Conservation (phyloP, 2,888 invertebrate genomes). For the Pollenia griseotomentosa region DNA sequence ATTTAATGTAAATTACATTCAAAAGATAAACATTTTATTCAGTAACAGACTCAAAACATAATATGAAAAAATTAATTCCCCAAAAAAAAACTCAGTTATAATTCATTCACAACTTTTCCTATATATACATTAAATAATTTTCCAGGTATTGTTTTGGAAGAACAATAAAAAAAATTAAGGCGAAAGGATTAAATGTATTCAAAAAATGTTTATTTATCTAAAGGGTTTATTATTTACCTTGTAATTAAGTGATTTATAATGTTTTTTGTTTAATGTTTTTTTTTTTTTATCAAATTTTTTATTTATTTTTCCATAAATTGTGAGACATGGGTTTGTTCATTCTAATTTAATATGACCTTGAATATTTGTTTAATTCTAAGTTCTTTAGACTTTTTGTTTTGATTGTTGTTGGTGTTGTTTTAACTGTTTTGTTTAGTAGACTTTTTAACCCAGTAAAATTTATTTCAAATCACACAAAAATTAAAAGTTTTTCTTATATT, state of each 20-base stretch:
- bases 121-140: conserved; percentile 43
- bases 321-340: conserved; percentile 18
- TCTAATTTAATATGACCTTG: conserved; percentile 71
- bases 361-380: conserved; percentile 65
- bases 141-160: not conserved
- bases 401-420: conserved; percentile 39
- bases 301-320: conserved; percentile 31
- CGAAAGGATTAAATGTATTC: conserved; percentile 69
- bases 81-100: conserved; percentile 34
- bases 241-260: conserved; percentile 71
- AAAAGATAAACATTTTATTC: conserved; percentile 74
- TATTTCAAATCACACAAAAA: conserved; percentile 59
- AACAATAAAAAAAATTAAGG: conserved; percentile 26
- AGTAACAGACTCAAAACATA: conserved; percentile 26
- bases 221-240: conserved; percentile 69
- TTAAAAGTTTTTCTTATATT: conserved; percentile 58
- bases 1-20: conserved; percentile 76
- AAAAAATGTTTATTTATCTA: conserved; percentile 63
- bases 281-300: not conserved
- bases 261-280: conserved; percentile 6
- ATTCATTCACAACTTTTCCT: conserved; percentile 52
- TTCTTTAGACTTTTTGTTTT: conserved; percentile 25
- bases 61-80: not conserved
- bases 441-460: conserved; percentile 63
- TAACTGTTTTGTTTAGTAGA: conserved; percentile 53